Conservation (phyloP, 1,140 invertebrate genomes). For the Habropoda laboriosa region DNA sequence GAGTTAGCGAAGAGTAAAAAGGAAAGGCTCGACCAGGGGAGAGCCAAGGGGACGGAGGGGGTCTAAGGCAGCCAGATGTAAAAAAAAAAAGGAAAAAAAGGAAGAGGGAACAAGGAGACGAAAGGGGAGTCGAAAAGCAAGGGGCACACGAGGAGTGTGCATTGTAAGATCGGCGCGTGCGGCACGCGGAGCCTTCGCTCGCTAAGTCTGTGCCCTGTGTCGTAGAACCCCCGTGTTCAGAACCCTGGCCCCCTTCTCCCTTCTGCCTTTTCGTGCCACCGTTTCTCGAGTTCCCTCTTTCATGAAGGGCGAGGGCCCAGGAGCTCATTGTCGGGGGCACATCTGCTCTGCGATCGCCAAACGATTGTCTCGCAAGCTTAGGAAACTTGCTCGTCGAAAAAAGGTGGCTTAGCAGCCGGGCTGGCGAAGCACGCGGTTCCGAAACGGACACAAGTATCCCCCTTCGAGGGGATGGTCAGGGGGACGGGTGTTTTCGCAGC, state of each 20-base stretch:
- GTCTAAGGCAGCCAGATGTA: conserved; percentile 80
- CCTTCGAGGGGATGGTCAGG: conserved; percentile 16
- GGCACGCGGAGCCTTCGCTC: conserved; percentile 76
- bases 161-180: conserved; percentile 82
- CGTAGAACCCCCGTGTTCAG: conserved; percentile 60
- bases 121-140: conserved; percentile 60
- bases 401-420: conserved; percentile 73
- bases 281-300: conserved; percentile 77
- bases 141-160: conserved; percentile 78
- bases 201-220: conserved; percentile 46
- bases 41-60: conserved; percentile 44
- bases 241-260: conserved; percentile 32
- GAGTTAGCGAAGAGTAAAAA: conserved; percentile 53
- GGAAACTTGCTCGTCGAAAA: conserved; percentile 75
- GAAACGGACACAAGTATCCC: conserved; percentile 48
- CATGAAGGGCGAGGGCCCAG: conserved; percentile 75
- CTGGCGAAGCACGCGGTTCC: conserved; percentile 45
- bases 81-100: conserved; percentile 42
- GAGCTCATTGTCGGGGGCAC: conserved; percentile 79
- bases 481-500: conserved; percentile 39
- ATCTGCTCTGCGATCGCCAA: conserved; percentile 79
- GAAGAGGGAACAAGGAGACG: conserved; percentile 22
- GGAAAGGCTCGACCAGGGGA: conserved; percentile 60
- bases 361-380: conserved; percentile 80
- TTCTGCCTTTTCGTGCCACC: conserved; percentile 49